Conservation (phyloP, 1,140 invertebrate genomes). For the Drosophila parvula region DNA sequence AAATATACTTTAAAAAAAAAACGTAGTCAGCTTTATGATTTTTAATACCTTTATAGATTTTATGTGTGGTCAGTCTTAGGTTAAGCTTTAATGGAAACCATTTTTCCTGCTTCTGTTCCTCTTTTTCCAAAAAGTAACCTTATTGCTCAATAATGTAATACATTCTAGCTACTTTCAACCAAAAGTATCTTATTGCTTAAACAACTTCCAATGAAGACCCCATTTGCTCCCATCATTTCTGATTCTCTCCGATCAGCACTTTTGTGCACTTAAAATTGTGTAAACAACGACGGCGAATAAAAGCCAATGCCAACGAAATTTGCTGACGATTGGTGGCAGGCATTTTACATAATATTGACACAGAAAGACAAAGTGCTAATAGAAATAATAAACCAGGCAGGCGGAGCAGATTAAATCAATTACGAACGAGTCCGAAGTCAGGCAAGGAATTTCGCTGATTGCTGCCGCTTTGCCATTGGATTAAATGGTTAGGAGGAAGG, state of each 20-base stretch:
- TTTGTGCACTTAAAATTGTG: slow-evolving; percentile 27
- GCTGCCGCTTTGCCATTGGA: slow-evolving; percentile 35
- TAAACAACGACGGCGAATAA: slow-evolving; percentile 29
- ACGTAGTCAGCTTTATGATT: neutral
- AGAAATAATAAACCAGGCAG: slow-evolving; percentile 75
- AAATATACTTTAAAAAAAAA: neutral
- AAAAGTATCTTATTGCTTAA: neutral
- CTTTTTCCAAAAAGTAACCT: neutral
- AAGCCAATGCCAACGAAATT: slow-evolving; percentile 27
- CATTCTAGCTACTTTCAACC: neutral
- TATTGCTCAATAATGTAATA: neutral
- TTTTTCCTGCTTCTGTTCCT: neutral
- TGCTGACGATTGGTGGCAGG: slow-evolving; percentile 36
- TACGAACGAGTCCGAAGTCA: slow-evolving; percentile 49
- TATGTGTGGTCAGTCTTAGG: too few relatives aligned
- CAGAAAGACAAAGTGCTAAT: slow-evolving; percentile 75
- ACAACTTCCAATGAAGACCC: slow-evolving; percentile 7
- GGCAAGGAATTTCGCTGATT: slow-evolving; percentile 63
- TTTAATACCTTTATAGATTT: neutral
- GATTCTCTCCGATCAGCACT: slow-evolving; percentile 23
- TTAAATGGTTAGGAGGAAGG: slow-evolving; percentile 15
- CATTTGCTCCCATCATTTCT: neutral
- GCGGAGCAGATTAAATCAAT: slow-evolving; percentile 75
- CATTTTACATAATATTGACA: slow-evolving; percentile 70
- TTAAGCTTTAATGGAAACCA: too few relatives aligned